Base-by-base conservation (phyloP, 1,140 invertebrate genomes). In the Drosophila repletoides region DNA sequence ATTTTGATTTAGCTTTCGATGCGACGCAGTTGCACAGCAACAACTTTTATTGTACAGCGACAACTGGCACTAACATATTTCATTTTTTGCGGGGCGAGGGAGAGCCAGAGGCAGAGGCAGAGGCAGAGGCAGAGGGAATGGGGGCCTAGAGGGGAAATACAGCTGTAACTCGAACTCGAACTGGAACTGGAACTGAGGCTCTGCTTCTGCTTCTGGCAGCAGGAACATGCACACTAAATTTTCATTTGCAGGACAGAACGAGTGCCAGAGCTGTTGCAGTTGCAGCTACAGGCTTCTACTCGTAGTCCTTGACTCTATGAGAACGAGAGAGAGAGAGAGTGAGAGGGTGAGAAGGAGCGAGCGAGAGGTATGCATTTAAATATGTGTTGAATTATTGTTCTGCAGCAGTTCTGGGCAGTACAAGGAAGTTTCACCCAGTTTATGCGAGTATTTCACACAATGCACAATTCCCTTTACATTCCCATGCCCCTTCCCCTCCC, bases 341-440 rank as follows among this genome's bases (percentile, higher is more conserved):
- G 3, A 22, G 17, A 24, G 41, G 15, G 12, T 14, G 2, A 9
- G 41, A 2, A 22, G 5, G 12, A 52, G 15, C 5, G 2, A 29
- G 10, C 2, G 9, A 26, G 15, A 41, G 53, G 66, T 76, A 76
- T 72, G 63, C 74, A 84, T 84, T 84, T 84, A 84, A 84, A 84
- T 84, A 84, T 71, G 79, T 84, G 79, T 84, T 84, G 79, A 84
- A 74, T 84, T 84, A 84, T 84, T 84, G 79, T 84, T 55, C 52
- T 74, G 69, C 58, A 72, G 65, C 59, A 53, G 77, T 55, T 10
- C 36, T 21, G 14, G 7, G 29, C 33, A 45, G 40, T 60, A 58
- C 61, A 65, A 65, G 56, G 43, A 61, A 60, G 69, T 66, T 72
- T 55, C 77, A 51, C 61, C 63, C 61, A 76, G 66, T 70, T 70